A percentile compares a stretch with the other conserved stretches of the same genome.
Evolutionary conservation across 2,797 vertebrate genomes (phyloP).

Genomic region (Sebastes cheni): DNA sequence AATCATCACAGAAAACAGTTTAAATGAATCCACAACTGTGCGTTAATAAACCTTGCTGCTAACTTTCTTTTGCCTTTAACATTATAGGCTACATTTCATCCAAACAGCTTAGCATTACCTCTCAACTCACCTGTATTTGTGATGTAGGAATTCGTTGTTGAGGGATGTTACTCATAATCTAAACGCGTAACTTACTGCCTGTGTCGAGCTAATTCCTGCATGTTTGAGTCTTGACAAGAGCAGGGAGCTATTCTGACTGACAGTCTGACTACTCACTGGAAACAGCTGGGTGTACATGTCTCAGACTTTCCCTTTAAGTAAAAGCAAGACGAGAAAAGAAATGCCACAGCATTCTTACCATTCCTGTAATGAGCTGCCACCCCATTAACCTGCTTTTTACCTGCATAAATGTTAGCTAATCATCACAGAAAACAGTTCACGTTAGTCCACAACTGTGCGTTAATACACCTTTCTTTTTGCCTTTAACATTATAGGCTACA

Average conservation of each 20-base stretch:
- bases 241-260: neutral
- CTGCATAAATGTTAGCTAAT: neutral
- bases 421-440: neutral
- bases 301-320: neutral
- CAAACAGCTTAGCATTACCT: constrained; percentile 12
- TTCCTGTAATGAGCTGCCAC: neutral
- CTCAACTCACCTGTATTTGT: constrained; percentile 70
- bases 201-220: constrained; percentile 61
- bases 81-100: neutral
- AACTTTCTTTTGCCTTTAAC: neutral
- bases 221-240: neutral
- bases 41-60: neutral
- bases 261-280: neutral
- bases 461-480: neutral
- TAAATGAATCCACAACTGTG: neutral
- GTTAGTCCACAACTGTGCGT: neutral
- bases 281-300: neutral
- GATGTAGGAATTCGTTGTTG: constrained; percentile 35
- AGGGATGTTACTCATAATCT: constrained; percentile 57
- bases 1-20: neutral
- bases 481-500: neutral
- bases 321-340: neutral
- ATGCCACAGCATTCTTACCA: neutral
- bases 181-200: constrained; percentile 48
- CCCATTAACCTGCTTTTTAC: too few species aligned